Evolutionary conservation across 2,113 vertebrate species (phyloP), one percentile per base, ranked within the genome.

Genomic region (Ochotona curzoniae): DNA sequence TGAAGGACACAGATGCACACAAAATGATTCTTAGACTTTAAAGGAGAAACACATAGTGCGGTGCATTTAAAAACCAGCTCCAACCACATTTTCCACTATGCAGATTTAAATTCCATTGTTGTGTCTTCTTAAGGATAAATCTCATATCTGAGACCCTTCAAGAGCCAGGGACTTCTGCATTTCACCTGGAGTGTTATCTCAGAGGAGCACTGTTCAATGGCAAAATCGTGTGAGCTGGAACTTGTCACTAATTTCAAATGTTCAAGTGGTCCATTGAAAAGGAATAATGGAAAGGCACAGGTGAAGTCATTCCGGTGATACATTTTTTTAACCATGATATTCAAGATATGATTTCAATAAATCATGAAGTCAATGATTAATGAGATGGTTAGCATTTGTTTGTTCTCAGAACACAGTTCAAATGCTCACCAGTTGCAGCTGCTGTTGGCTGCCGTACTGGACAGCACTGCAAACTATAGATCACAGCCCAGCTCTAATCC

Each of bases 21-120:
- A 89, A 88, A 84, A 44, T 15, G 84, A 28, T 14, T 23, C 44
- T n/a, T 47, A 63, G 67, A 83, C 71, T 64, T 47, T 35, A 26
- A 35, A 70, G 18, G 35, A 66, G 12, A 63, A 20, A 57, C n/a
- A 51, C 17, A 8, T 26, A 54, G 8, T 35, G 11, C 30, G 49
- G 26, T 70, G 23, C 75, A 93, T 54, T 93, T 74, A 66, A 87
- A 96, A 83, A 66, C 1, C 26, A 38, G 25, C 82, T 82, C 69
- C 47, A 70, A 76, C 38, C n/a, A 78, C 44, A 76, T 32, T 23
- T 8, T 81, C 91, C 57, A 73, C 61, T n/a, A 44, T 38, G 12
- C 64, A 87, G 30, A 81, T 51, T 54, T 32, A 26, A 92, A 60
- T 85, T 93, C 25, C 20, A 35, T 57, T 49, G 64, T 32, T 25